Conservation (phyloP, 2,797 vertebrate genomes). For the Neomorphus geoffroyi region DNA sequence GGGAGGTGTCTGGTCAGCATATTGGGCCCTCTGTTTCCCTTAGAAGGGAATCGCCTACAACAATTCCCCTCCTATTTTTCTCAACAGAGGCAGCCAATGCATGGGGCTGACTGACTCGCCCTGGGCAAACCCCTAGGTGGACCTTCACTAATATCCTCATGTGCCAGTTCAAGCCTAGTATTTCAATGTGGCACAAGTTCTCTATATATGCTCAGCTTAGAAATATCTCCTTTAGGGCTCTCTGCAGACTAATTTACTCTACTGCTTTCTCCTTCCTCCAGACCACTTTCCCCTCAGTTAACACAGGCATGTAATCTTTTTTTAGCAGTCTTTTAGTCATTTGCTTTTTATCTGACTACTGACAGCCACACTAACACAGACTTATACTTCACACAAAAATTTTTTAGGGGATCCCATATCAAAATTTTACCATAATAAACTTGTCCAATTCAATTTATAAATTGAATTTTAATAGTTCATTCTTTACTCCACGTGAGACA, state of each 20-base stretch:
- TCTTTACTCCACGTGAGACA: neutral
- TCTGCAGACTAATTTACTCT: neutral
- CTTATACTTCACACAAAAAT: neutral
- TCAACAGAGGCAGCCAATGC: too few species aligned
- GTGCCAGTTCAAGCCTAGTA: neutral
- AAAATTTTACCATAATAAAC: neutral
- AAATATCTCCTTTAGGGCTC: neutral
- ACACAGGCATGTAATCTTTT: neutral
- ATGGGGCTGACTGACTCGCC: too few species aligned
- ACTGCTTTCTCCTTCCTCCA: neutral
- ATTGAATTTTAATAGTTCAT: neutral
- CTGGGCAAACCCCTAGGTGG: too few species aligned
- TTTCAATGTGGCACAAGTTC: neutral
- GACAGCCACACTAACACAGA: neutral
- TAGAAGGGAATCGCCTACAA: too few species aligned
- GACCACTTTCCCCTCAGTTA: neutral
- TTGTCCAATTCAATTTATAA: neutral
- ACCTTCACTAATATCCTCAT: too few species aligned
- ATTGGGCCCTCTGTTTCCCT: too few species aligned
- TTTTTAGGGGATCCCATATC: neutral
- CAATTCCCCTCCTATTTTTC: too few species aligned
- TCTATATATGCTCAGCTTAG: neutral
- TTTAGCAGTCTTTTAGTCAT: neutral
- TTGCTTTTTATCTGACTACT: neutral
- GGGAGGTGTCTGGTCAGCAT: too few species aligned